These are phyloP conservation scores for Dryoscopus gambensis DNA, from an alignment of 2,113 vertebrate species.

Conservation along the genomic window DNA sequence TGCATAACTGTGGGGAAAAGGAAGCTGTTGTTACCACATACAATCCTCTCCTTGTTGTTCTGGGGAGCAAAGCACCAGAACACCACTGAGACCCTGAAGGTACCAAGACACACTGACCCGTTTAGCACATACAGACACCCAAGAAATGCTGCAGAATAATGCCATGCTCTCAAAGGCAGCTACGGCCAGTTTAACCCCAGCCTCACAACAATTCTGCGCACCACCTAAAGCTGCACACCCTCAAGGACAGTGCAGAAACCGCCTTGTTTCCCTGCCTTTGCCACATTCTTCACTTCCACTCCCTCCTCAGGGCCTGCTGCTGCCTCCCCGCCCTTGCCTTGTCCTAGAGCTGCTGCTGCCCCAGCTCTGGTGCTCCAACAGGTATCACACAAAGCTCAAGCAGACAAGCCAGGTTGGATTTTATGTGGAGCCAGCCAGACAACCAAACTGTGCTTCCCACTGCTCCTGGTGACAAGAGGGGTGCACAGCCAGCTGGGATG, in stretches of 20 bases:
- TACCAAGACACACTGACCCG: neutral
- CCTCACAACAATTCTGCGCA: neutral
- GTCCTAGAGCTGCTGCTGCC: neutral
- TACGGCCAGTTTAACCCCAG: neutral
- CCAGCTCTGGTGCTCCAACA: neutral
- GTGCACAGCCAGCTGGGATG: neutral
- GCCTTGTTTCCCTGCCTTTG: neutral
- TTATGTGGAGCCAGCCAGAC: neutral
- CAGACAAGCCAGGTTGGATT: neutral
- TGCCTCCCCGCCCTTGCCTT: neutral
- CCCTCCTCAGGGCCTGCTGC: neutral
- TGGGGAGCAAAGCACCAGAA: neutral
- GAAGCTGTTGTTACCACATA: conserved; percentile 33
- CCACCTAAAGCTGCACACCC: neutral
- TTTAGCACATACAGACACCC: neutral
- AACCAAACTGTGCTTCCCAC: neutral
- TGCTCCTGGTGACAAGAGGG: neutral
- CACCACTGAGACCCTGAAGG: neutral
- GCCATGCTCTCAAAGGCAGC: neutral
- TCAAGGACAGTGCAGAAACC: neutral
- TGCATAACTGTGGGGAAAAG: conserved; percentile 49
- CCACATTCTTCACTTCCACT: neutral
- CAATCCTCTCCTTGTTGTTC: neutral
- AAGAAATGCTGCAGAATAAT: neutral
- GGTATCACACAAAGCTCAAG: neutral